phyloP scores from a whole-genome alignment of 2,888 invertebrate genomes.

The Melanotus villosus region DNA sequence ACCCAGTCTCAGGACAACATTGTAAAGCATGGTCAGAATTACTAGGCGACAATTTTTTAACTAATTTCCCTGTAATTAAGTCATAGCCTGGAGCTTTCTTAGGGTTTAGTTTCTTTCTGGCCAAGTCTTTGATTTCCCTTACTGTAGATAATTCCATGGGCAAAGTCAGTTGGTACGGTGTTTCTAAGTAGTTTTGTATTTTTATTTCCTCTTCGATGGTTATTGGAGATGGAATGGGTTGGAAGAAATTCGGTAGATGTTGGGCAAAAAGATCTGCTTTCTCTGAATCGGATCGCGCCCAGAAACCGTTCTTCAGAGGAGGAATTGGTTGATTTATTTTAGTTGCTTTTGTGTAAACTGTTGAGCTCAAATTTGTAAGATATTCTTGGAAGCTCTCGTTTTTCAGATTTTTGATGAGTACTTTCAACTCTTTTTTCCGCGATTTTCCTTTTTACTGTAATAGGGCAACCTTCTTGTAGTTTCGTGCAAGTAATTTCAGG shows the following conservation, averaged over 20 bases:
- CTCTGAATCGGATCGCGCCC: slow-evolving; percentile 4
- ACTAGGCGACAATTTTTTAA: neutral
- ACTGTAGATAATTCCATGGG: neutral
- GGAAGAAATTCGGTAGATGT: neutral
- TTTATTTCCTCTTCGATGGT: neutral
- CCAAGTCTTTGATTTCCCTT: neutral
- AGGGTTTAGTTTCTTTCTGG: neutral
- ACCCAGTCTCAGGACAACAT: too few species aligned
- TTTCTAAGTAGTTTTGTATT: neutral
- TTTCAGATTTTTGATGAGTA: neutral
- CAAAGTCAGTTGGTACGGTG: neutral
- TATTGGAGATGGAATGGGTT: slow-evolving; percentile 3
- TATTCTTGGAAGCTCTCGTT: slow-evolving; percentile 4
- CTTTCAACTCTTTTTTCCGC: neutral
- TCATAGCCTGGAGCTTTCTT: slow-evolving; percentile 3
- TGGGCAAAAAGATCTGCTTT: neutral
- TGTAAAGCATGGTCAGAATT: neutral
- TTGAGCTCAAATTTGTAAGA: neutral
- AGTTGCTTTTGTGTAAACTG: neutral
- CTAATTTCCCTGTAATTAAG: neutral
- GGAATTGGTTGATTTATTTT: slow-evolving; percentile 5
- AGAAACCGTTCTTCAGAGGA: neutral
- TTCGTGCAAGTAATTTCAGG: too few species aligned
- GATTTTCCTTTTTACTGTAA: too few species aligned
- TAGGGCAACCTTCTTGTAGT: too few species aligned